phyloP scores from a whole-genome alignment of 2,888 invertebrate genomes.

The Geophilus truncorum region DNA sequence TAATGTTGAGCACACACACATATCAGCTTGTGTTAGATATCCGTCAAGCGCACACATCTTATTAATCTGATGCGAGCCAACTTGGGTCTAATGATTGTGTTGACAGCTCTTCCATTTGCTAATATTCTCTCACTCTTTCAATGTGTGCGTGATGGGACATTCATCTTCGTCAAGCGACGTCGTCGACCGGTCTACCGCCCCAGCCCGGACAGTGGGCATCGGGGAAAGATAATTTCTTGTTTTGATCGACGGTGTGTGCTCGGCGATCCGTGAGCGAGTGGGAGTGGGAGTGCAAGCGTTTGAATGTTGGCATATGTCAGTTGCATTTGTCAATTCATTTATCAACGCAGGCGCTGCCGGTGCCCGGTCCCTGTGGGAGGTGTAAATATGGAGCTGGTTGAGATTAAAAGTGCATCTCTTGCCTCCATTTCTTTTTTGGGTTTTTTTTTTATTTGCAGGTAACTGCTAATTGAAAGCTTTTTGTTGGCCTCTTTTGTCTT shows the following conservation, averaged over 20 bases:
- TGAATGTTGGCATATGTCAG: conserved; percentile 20
- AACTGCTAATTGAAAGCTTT: conserved; percentile 16
- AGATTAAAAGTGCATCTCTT: conserved; percentile 3
- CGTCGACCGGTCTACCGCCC: not conserved
- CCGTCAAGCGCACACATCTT: conserved; percentile 10
- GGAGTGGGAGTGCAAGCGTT: not conserved
- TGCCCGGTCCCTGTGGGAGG: not conserved
- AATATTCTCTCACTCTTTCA: not conserved
- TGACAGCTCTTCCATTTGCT: conserved; percentile 20
- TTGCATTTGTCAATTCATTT: conserved; percentile 20
- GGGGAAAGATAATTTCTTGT: conserved; percentile 5
- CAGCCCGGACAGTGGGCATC: conserved; percentile 1
- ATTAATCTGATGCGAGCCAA: not conserved
- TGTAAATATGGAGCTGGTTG: not conserved
- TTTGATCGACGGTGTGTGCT: not conserved
- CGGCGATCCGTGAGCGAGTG: not conserved
- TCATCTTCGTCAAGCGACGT: not conserved
- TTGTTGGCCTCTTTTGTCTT: not conserved
- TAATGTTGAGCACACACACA: not conserved
- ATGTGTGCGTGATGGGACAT: conserved; percentile 5
- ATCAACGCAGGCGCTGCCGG: not conserved
- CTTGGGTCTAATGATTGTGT: not conserved
- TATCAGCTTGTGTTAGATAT: conserved; percentile 17
- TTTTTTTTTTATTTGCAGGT: not conserved
- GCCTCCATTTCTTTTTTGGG: not conserved